Evolutionary conservation across 2,888 invertebrate species (phyloP).

Genomic region (Scaptomyza parva): DNA sequence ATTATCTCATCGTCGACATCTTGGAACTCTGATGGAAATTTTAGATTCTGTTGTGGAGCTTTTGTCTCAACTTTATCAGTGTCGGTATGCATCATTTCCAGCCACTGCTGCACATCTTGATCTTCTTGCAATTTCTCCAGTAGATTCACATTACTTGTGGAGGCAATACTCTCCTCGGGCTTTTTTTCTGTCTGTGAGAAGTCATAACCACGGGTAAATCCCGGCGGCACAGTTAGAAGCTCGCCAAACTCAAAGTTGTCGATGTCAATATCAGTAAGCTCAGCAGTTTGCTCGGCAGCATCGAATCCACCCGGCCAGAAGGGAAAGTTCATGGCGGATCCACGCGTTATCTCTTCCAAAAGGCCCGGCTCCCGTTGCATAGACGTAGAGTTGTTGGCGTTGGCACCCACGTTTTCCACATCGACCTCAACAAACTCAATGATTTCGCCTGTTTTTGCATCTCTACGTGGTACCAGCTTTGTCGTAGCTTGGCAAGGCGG

Average conservation of each 20-base stretch:
- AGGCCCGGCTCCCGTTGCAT: slow-evolving; percentile 92
- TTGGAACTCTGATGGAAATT: slow-evolving; percentile 66
- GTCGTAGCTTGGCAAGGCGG: slow-evolving; percentile 82
- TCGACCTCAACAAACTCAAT: slow-evolving; percentile 88
- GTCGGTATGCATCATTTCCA: slow-evolving; percentile 71
- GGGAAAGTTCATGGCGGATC: slow-evolving; percentile 92
- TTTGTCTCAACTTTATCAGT: neutral
- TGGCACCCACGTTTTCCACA: slow-evolving; percentile 87
- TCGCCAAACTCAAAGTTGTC: slow-evolving; percentile 85
- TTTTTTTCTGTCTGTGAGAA: slow-evolving; percentile 83
- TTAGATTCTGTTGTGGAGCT: slow-evolving; percentile 8
- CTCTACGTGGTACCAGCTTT: slow-evolving; percentile 85
- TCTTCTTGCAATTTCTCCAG: slow-evolving; percentile 81
- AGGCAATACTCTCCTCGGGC: slow-evolving; percentile 27
- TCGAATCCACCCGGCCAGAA: slow-evolving; percentile 95
- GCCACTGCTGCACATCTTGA: slow-evolving; percentile 82
- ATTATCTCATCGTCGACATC: slow-evolving; percentile 83
- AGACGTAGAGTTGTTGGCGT: slow-evolving; percentile 91
- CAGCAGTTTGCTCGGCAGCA: slow-evolving; percentile 85
- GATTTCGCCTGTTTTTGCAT: slow-evolving; percentile 91
- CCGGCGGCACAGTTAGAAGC: slow-evolving; percentile 88
- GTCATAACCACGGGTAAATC: slow-evolving; percentile 87
- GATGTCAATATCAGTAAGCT: slow-evolving; percentile 84
- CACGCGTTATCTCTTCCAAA: slow-evolving; percentile 88
- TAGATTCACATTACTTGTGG: slow-evolving; percentile 77